These are phyloP conservation scores for Caenorhabditis latens DNA, from an alignment of 1,140 invertebrate genomes.

Conservation along the genomic window DNA sequence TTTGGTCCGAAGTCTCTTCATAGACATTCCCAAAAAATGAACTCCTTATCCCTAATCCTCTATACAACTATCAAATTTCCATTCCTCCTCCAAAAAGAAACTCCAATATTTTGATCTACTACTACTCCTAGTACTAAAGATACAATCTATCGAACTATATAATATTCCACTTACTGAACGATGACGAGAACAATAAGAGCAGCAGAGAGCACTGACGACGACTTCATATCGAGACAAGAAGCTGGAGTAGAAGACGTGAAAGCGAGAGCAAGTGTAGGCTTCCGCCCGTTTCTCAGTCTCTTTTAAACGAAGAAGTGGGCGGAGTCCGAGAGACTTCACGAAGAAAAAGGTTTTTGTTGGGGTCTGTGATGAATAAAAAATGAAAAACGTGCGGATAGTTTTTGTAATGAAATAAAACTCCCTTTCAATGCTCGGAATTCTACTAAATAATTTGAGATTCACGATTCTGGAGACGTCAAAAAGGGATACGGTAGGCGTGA, in stretches of 20 bases:
- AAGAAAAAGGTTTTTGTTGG: conserved; percentile 16
- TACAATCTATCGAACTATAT: background rate
- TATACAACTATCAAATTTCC: conserved; percentile 28
- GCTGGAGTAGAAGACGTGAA: conserved; percentile 8
- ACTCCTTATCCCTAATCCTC: background rate
- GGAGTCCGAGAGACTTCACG: background rate
- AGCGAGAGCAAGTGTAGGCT: conserved; percentile 44
- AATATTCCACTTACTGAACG: conserved; percentile 22
- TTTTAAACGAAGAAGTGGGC: conserved; percentile 45
- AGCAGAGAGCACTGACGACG: conserved; percentile 45
- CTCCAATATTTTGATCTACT: background rate
- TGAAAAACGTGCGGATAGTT: background rate
- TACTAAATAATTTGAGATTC: conserved; percentile 19
- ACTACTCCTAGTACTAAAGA: background rate
- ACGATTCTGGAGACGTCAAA: background rate
- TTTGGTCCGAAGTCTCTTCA: too few relatives aligned
- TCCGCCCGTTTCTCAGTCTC: conserved; percentile 6
- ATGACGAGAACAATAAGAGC: conserved; percentile 44
- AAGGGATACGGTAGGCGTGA: conserved; percentile 39
- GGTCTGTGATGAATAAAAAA: conserved; percentile 18
- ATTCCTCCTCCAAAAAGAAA: background rate
- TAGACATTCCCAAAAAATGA: background rate
- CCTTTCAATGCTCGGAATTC: too few relatives aligned
- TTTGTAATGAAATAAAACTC: background rate
- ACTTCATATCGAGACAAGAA: conserved; percentile 25